Conservation (phyloP, 2,797 vertebrate species). For the Notamacropus eugenii region DNA sequence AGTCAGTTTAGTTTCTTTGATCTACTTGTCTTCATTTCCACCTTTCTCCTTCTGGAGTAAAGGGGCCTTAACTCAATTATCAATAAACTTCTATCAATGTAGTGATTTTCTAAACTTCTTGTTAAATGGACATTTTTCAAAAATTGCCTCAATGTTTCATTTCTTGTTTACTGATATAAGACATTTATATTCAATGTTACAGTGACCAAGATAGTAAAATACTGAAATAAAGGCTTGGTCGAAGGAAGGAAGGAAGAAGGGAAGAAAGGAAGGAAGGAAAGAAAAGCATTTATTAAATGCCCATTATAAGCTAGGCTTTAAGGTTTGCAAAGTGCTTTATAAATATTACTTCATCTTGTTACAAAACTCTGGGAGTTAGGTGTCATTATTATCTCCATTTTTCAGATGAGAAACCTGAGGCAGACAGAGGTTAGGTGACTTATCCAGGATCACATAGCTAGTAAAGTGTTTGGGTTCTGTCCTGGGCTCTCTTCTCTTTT, state of each 20-base stretch:
- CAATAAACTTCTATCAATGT: background rate
- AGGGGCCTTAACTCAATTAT: background rate
- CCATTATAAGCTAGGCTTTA: no score
- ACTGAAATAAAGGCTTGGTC: background rate
- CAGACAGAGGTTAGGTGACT: no score
- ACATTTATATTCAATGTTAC: background rate
- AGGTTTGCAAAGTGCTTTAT: no score
- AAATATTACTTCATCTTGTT: no score
- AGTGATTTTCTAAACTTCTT: background rate
- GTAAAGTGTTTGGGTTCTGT: background rate
- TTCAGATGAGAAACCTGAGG: no score
- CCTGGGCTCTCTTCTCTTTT: background rate
- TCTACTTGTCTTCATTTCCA: background rate
- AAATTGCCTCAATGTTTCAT: background rate
- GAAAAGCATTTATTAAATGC: no score
- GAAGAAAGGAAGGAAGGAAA: no score
- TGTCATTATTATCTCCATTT: no score
- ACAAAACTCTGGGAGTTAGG: no score
- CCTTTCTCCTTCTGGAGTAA: background rate
- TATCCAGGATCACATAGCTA: no score
- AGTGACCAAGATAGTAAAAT: background rate
- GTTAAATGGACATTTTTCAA: background rate
- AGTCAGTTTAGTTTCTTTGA: background rate
- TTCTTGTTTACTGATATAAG: background rate
- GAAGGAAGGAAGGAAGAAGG: no score